Evolutionary conservation across 2,888 invertebrate species (phyloP), one percentile per base, ranked within the genome.

Genomic region (Noctua comes): DNA sequence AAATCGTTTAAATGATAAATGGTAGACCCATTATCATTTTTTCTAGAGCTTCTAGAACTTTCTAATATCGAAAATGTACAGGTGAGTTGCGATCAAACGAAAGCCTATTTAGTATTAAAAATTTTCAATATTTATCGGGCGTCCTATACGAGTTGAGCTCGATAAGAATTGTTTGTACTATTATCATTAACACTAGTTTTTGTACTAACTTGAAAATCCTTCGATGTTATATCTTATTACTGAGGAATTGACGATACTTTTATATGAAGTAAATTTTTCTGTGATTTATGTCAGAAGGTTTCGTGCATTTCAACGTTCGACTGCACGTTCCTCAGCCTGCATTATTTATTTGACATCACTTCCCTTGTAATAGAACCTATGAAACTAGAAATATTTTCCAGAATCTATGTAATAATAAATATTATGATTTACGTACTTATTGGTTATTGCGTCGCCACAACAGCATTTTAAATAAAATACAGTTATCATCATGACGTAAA

Each of bases 331-430:
- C 16, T 3, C n/a, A 31, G 2, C 8, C n/a, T 79, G 31, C 51
- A 73, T 79, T 62, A 24, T 78, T 62, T 36, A 73, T 68, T 62
- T 51, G 46, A 78, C 73, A 68, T n/a, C 43, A 57, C 5, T 66
- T 71, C 21, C 21, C 31, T 1, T 7, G 3, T 48, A 48, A 57
- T n/a, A 11, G n/a, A 57, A 57, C n/a, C 13, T 27, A 59, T 27
- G 13, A 27, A 27, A 27, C 27, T 59, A 59, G 16, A 27, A 16
- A 16, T 62, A 8, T 31, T 31, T 27, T 62, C 10, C 8, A 62
- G 36, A 11, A 36, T 21, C 18, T 31, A 31, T 62, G 21, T 36
- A 62, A 31, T 31, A 31, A 31, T 8, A 31, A 62, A 21, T n/a
- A n/a, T 64, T 64, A 64, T 1, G 31, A 62, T 31, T 62, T 10